Conservation (phyloP, 2,888 invertebrate genomes). For the Drosophila leonis region DNA sequence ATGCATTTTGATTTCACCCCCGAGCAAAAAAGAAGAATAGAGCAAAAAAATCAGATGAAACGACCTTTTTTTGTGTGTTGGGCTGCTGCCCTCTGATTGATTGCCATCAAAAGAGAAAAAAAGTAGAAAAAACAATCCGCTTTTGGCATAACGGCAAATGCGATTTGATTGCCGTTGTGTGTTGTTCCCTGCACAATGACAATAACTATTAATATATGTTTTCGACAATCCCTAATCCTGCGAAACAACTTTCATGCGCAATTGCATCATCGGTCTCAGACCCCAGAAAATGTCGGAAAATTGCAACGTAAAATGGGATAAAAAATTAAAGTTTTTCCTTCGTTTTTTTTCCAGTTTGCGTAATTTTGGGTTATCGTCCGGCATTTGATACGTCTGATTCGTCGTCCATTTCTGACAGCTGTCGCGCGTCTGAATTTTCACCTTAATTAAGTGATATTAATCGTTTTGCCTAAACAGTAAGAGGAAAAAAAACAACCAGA, state of each 20-base stretch:
- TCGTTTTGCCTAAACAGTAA: constrained; percentile 48
- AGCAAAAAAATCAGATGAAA: constrained; percentile 45
- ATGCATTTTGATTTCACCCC: constrained; percentile 76
- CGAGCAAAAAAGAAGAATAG: constrained; percentile 36
- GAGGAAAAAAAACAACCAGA: neutral
- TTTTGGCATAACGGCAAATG: constrained; percentile 77
- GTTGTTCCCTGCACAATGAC: constrained; percentile 47
- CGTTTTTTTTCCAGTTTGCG: constrained; percentile 18
- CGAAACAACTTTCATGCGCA: constrained; percentile 60
- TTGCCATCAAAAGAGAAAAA: constrained; percentile 72
- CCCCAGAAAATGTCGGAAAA: constrained; percentile 33
- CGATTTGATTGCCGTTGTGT: constrained; percentile 69
- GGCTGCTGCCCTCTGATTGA: constrained; percentile 70
- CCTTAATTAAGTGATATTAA: constrained; percentile 82
- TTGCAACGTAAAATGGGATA: constrained; percentile 37
- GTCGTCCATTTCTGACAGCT: constrained; percentile 73
- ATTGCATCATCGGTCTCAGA: constrained; percentile 57
- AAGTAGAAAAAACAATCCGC: constrained; percentile 61
- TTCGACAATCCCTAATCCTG: constrained; percentile 72
- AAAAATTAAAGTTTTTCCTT: constrained; percentile 48
- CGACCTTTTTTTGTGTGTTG: constrained; percentile 44
- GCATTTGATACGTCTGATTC: constrained; percentile 65
- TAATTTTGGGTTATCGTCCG: constrained; percentile 52
- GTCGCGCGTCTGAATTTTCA: constrained; percentile 73
- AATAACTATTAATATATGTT: constrained; percentile 78